Evolutionary conservation across 37 sponge, comb jelly and placozoan genomes (phyloP).

Genomic region (Diacarnus erythraeanus): DNA sequence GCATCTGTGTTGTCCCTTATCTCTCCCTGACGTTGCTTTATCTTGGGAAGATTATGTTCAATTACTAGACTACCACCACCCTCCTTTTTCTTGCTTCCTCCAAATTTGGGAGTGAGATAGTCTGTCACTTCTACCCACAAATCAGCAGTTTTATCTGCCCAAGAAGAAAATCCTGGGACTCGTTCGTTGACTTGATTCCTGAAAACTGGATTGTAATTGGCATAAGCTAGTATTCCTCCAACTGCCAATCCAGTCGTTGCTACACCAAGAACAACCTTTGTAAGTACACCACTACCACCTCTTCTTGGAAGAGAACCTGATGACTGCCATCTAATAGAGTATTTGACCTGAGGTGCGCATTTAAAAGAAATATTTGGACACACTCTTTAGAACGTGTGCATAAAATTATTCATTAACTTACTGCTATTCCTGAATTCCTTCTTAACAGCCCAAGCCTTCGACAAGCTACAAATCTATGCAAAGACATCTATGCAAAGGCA

Average conservation of each 20-base stretch:
- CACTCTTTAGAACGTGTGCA: not conserved
- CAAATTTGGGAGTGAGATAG: not conserved
- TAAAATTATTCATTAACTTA: too few relatives aligned
- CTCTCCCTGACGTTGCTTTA: too few relatives aligned
- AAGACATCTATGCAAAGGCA: too few relatives aligned
- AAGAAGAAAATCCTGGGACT: conserved; percentile 54
- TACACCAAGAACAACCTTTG: not conserved
- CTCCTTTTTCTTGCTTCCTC: conserved; percentile 8
- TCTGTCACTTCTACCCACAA: conserved; percentile 4
- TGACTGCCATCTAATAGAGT: conserved; percentile 31
- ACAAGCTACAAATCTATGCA: not conserved
- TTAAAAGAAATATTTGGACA: conserved; percentile 12
- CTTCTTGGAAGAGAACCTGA: not conserved
- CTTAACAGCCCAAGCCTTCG: not conserved
- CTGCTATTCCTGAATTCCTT: not conserved
- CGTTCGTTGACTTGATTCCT: conserved; percentile 29
- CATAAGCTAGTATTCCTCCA: conserved; percentile 45
- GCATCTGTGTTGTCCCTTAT: not conserved
- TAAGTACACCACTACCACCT: not conserved
- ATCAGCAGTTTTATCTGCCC: conserved; percentile 28
- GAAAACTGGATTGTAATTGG: conserved; percentile 45
- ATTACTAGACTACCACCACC: too few relatives aligned
- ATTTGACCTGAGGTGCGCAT: conserved; percentile 16
- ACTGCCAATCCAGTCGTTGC: conserved; percentile 9
- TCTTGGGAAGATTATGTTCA: too few relatives aligned